These are phyloP conservation scores for Hoplias malabaricus DNA, from an alignment of 2,113 vertebrate species.

Conservation along the genomic window DNA sequence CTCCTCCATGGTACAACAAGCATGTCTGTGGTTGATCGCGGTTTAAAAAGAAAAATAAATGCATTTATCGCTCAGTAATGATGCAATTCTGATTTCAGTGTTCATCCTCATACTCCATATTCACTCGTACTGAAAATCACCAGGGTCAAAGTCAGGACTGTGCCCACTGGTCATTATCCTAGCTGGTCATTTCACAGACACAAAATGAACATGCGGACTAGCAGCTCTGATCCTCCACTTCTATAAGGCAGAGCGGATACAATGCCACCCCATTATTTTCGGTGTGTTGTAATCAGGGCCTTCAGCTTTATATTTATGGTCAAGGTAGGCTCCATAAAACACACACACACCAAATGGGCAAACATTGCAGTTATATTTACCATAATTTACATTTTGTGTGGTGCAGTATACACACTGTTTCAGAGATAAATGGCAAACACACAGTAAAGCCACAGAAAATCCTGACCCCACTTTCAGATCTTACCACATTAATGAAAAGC, in stretches of 20 bases:
- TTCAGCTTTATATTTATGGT: not conserved
- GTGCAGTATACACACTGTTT: slow-evolving; percentile 16
- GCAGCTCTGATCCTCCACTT: not conserved
- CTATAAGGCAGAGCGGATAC: not conserved
- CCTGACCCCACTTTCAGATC: slow-evolving; percentile 18
- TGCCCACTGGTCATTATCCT: not conserved
- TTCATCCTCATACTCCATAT: no score
- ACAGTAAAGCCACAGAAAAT: not conserved
- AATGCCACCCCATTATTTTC: not conserved
- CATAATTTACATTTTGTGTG: not conserved
- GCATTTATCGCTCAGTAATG: no score
- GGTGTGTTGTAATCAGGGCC: not conserved
- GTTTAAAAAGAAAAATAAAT: no score
- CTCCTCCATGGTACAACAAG: no score
- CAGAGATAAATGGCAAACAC: not conserved
- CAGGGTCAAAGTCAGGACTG: not conserved
- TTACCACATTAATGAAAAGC: slow-evolving; percentile 31
- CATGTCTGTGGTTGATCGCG: no score
- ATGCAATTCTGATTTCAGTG: no score
- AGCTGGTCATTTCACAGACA: not conserved
- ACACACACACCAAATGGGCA: not conserved
- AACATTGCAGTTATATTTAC: not conserved
- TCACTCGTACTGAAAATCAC: no score
- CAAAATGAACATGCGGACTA: not conserved
- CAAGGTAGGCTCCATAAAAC: not conserved